Evolutionary conservation across 92 coral and sea anemone species (phyloP).

Genomic region (Bergia puertoricense): DNA sequence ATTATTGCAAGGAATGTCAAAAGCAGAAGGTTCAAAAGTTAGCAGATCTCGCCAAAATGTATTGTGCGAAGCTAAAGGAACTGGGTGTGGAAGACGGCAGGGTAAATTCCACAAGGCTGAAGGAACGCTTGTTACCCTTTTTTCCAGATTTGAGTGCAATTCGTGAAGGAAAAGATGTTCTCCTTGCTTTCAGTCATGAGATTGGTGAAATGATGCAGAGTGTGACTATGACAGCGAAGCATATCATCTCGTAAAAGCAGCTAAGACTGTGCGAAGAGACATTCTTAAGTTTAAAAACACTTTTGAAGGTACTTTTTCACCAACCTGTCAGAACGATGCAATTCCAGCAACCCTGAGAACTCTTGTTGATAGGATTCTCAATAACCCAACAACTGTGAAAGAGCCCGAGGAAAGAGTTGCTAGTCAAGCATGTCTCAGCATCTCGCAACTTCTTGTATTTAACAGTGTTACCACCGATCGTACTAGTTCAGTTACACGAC

Average conservation of each 20-base stretch:
- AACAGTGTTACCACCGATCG: constrained; percentile 29
- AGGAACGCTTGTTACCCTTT: neutral
- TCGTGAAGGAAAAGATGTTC: constrained; percentile 45
- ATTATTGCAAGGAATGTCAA: constrained; percentile 26
- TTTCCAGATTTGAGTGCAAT: constrained; percentile 48
- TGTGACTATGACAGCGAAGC: constrained; percentile 45
- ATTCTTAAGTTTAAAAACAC: constrained; percentile 13
- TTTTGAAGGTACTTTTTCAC: constrained; percentile 35
- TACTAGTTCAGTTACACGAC: constrained; percentile 31
- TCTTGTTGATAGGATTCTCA: constrained; percentile 31
- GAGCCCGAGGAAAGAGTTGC: neutral
- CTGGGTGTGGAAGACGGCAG: constrained; percentile 37
- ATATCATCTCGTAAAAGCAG: constrained; percentile 42
- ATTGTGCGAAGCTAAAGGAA: constrained; percentile 40
- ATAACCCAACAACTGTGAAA: constrained; percentile 7
- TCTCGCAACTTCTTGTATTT: constrained; percentile 40
- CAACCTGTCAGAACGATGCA: constrained; percentile 21
- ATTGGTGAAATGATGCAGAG: constrained; percentile 46
- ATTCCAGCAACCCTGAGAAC: constrained; percentile 38
- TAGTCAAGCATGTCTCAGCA: neutral
- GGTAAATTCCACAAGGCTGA: neutral
- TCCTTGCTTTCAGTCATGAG: constrained; percentile 40
- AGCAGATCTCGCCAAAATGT: constrained; percentile 44
- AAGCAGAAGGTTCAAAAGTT: constrained; percentile 14
- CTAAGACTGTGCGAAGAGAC: constrained; percentile 49